Base-by-base conservation (phyloP, 2,888 invertebrate species). In the Andrena fulva region DNA sequence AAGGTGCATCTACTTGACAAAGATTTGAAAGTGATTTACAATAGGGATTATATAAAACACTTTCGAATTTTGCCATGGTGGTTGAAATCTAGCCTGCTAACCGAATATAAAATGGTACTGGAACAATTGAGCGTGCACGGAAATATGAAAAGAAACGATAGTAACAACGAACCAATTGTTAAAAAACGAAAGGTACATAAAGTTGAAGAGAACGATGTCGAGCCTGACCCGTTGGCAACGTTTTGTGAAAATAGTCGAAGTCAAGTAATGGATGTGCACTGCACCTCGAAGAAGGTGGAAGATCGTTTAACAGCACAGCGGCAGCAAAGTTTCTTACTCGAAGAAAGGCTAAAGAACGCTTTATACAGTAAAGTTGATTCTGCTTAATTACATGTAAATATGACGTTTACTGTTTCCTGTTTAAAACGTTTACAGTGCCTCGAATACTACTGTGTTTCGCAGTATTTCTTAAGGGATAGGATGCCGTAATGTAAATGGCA, bases 1-100 rank as follows among this genome's bases (percentile, higher is more conserved):
- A 93, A 93, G 73, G 89, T 93, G 29, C 74, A 83, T 27, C 64
- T 85, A 3, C 50, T 94, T 1, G 87, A 87, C 0, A 71, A 83
- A n/a, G 81, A 91, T 35, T 71, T 91, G 4, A 89, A 79, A 48
- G 96, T 96, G 0, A 94, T 96, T 67, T 96, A 96, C 90, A 94
- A 96, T 79, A 95, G 94, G 87, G 92, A 95, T 71, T 94, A 94
- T 66, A 91, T 96, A 74, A 94, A 95, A 80, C 93, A 95, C 67
- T 96, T 95, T 90, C 93, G 94, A 31, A 94, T 94, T 77, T 93
- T 94, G 24, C 94, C 95, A 54, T 96, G 96, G 96, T 95, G 96
- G 93, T 96, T 96, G 90, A 90, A 94, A 90, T 91, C 92, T 54
- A 90, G 80, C 24, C 78, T 88, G 16, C 87, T 93, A 42, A 75